These are phyloP conservation scores for Netta rufina DNA, from an alignment of 2,797 vertebrate species.

Conservation along the genomic window DNA sequence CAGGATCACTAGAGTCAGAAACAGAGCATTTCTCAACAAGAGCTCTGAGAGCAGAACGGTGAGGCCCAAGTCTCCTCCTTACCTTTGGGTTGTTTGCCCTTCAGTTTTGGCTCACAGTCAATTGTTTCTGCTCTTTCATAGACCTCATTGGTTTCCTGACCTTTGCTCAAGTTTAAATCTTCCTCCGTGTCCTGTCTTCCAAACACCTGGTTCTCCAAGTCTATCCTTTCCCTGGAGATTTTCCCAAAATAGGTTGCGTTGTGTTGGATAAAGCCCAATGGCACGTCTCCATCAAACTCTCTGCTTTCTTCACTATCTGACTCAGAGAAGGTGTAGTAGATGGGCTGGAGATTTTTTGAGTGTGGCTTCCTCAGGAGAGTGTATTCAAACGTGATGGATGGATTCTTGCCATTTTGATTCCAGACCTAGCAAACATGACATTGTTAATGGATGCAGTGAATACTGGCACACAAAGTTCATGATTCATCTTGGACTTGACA, in stretches of 20 bases:
- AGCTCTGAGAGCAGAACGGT: constrained; percentile 44
- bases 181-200: constrained; percentile 58
- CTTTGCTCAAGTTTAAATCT: constrained; percentile 78
- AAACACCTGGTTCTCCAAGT: constrained; percentile 75
- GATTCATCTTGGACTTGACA: not conserved
- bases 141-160: constrained; percentile 93
- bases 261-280: constrained; percentile 70
- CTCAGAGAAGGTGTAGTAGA: constrained; percentile 85
- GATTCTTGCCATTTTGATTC: constrained; percentile 95
- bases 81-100: constrained; percentile 83
- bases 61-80: constrained; percentile 62
- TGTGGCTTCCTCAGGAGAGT: constrained; percentile 89
- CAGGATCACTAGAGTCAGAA: constrained; percentile 53
- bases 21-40: constrained; percentile 52
- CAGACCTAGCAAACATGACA: constrained; percentile 83
- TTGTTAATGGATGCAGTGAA: not conserved
- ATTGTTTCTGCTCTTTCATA: constrained; percentile 84
- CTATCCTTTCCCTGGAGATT: constrained; percentile 68
- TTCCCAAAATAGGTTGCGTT: constrained; percentile 83
- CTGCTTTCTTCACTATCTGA: constrained; percentile 81
- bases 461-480: not conserved
- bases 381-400: constrained; percentile 96
- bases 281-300: constrained; percentile 64
- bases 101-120: constrained; percentile 83
- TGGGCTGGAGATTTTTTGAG: constrained; percentile 80